Percentiles rank a stretch among this genome's conserved stretches.
Conservation (phyloP, 1,140 invertebrate species). For the Adoxophyes honmai region DNA sequence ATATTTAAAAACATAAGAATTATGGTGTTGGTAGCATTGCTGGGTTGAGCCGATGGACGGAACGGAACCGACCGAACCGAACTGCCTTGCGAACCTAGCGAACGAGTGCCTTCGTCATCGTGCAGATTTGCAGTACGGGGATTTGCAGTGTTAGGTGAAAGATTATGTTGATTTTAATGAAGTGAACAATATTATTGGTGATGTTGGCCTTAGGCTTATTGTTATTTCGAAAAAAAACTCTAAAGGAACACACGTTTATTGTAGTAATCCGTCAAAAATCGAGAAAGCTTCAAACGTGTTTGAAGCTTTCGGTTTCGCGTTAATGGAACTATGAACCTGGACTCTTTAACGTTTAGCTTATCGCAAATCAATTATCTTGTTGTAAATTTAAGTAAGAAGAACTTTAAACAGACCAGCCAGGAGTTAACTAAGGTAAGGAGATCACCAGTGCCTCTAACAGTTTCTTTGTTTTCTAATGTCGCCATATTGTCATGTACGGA, state of each 20-base stretch:
- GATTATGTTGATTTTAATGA: constrained; percentile 60
- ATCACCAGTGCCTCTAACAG: constrained; percentile 21
- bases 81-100: constrained; percentile 6
- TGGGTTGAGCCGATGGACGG: not conserved
- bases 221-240: constrained; percentile 65
- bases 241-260: constrained; percentile 58
- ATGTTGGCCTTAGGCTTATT: constrained; percentile 69
- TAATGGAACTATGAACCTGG: constrained; percentile 99
- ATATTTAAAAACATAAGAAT: no score
- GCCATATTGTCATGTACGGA: constrained; percentile 63
- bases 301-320: constrained; percentile 80
- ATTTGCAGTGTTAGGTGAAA: constrained; percentile 41
- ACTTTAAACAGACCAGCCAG: constrained; percentile 91
- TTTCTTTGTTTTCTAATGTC: constrained; percentile 68
- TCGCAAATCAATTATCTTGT: constrained; percentile 98
- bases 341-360: constrained; percentile 97
- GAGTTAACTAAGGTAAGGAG: constrained; percentile 80
- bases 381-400: constrained; percentile 96
- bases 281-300: constrained; percentile 88
- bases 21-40: not conserved
- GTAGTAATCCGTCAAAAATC: constrained; percentile 65
- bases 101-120: constrained; percentile 53
- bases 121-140: constrained; percentile 33
- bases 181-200: constrained; percentile 70
- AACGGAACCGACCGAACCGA: no score